Percentiles rank a stretch among this genome's conserved stretches.
These are phyloP conservation scores for Trididemnum nubilum DNA, from an alignment of 23 tunicate genomes.

Conservation along the genomic window DNA sequence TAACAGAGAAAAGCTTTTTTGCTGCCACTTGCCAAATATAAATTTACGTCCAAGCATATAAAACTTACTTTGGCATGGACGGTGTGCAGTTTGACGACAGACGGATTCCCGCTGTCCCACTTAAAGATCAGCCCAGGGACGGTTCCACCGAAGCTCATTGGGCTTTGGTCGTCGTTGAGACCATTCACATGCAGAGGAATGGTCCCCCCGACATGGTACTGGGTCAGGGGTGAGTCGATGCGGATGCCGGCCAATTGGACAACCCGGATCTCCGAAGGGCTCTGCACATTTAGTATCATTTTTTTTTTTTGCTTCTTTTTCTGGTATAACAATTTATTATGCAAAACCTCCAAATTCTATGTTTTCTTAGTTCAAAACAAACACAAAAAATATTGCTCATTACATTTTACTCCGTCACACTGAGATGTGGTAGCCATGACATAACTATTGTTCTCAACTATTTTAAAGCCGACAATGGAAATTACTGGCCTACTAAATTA, in stretches of 20 bases:
- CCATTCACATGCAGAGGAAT: conserved; percentile 78
- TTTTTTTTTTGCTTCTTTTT: conserved; percentile 23
- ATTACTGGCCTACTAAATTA: too few relatives aligned
- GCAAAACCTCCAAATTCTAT: too few relatives aligned
- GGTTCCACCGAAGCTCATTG: conserved; percentile 70
- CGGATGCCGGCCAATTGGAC: conserved; percentile 66
- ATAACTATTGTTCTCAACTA: too few relatives aligned
- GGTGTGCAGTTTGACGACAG: conserved; percentile 52
- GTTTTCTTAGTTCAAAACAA: too few relatives aligned
- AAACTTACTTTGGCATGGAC: conserved; percentile 54
- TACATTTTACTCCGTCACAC: too few relatives aligned
- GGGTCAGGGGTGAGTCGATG: conserved; percentile 62
- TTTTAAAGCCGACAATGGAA: too few relatives aligned
- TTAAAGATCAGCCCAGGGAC: conserved; percentile 68
- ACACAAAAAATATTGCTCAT: too few relatives aligned
- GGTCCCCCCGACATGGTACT: conserved; percentile 63
- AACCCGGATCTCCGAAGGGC: conserved; percentile 48
- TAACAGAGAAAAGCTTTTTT: too few relatives aligned
- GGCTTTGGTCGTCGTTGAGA: conserved; percentile 37
- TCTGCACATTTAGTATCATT: conserved; percentile 29
- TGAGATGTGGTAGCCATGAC: too few relatives aligned
- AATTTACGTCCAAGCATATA: neutral
- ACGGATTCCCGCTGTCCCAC: conserved; percentile 72
- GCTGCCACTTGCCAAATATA: too few relatives aligned
- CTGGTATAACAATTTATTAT: neutral